Percentiles rank a stretch among this genome's conserved stretches.
Conservation (phyloP, 2,113 vertebrate genomes). For the Miniopterus natalensis region DNA sequence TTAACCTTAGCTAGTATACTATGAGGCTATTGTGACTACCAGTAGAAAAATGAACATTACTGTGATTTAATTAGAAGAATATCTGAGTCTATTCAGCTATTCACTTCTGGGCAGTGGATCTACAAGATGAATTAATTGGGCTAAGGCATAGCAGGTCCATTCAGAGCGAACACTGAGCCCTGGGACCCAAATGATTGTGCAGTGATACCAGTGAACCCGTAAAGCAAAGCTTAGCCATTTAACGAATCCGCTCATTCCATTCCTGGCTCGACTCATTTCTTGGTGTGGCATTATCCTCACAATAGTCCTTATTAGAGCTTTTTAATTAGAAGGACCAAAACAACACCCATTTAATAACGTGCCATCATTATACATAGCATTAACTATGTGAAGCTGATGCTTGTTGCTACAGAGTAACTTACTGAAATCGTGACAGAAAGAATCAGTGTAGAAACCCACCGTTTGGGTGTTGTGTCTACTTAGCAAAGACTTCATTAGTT, state of each 20-base stretch:
- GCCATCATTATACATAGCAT: not conserved
- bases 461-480: not conserved
- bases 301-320: not conserved
- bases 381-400: not conserved
- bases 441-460: not conserved
- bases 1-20: not conserved
- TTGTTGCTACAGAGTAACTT: not conserved
- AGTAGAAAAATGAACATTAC: not conserved
- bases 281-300: not conserved
- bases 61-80: constrained; percentile 58
- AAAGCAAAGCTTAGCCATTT: not conserved
- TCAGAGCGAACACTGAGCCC: not conserved
- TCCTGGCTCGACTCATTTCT: not conserved
- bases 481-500: not conserved
- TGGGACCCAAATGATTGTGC: not conserved
- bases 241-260: not conserved
- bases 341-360: not conserved
- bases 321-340: not conserved
- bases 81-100: not conserved
- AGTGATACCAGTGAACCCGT: not conserved
- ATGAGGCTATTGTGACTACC: not conserved
- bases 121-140: constrained; percentile 18
- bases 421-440: not conserved
- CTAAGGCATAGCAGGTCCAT: not conserved
- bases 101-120: not conserved